Evolutionary conservation across 1,140 invertebrate genomes (phyloP).

Genomic region (Helicoverpa armigera): DNA sequence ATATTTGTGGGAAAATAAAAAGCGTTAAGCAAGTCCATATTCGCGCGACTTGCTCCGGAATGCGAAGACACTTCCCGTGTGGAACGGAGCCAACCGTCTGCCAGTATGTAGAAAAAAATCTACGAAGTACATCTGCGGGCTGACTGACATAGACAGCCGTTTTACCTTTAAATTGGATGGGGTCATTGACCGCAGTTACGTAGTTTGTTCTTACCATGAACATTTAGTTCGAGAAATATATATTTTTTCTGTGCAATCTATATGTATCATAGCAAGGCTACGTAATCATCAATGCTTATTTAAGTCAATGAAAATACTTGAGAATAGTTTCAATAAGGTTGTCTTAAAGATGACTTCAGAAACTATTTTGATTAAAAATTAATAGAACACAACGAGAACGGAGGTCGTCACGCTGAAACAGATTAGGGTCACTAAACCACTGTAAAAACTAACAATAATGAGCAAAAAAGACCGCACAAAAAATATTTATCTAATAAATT

Average conservation of each 20-base stretch:
- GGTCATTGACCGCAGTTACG: constrained; percentile 29
- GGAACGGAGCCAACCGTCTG: constrained; percentile 46
- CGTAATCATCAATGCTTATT: too few relatives aligned
- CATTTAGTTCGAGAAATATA: constrained; percentile 6
- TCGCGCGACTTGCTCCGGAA: constrained; percentile 26
- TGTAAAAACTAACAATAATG: constrained; percentile 14
- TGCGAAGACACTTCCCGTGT: constrained; percentile 39
- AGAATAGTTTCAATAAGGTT: not conserved
- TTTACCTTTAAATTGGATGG: constrained; percentile 21
- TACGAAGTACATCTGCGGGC: constrained; percentile 29
- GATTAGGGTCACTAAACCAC: constrained; percentile 26
- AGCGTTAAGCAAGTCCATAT: not conserved
- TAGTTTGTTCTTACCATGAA: not conserved
- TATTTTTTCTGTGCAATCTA: not conserved
- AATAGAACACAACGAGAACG: constrained; percentile 7
- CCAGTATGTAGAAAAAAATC: constrained; percentile 45
- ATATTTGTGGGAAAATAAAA: not conserved
- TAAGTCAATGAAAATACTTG: too few relatives aligned
- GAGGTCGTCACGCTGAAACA: constrained; percentile 25
- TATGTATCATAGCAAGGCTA: too few relatives aligned
- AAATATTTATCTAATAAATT: constrained; percentile 24
- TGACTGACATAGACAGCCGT: constrained; percentile 42
- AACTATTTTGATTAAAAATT: not conserved
- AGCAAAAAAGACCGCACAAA: constrained; percentile 7
- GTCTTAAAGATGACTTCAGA: not conserved